Base-by-base conservation (phyloP, 2,797 vertebrate species). In the Ceyx erithaca region DNA sequence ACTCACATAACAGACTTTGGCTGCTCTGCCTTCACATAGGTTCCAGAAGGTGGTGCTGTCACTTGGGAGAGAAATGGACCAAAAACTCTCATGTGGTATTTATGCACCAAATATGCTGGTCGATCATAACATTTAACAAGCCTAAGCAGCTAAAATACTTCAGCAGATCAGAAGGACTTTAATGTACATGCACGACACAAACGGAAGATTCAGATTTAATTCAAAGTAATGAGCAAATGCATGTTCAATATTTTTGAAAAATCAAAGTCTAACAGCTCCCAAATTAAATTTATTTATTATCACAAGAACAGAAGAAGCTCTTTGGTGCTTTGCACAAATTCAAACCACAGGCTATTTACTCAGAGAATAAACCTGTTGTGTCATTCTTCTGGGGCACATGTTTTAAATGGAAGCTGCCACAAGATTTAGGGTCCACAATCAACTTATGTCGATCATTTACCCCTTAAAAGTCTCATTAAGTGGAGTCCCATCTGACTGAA, bases 321-420 rank as follows among this genome's bases (percentile, higher is more conserved):
- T 55, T 71, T 10, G 75, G 22, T 31, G 37, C 18, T 91, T 15
- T 83, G 76, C 68, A 78, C 25, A 6, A 84, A 89, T 76, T 89
- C 59, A 85, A 92, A 59, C 31, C n/a, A 37, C 3, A 1, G 35
- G 31, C 43, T 80, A 7, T 85, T 85, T 58, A 85, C 72, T 92
- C 85, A 61, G 68, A 59, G 35, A 89, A 82, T 63, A 89, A 95
- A 80, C 40, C 52, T 87, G 76, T 48, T 80, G 64, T 64, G 61
- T 51, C 78, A 78, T 67, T 77, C 89, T 73, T 91, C 82, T 92
- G 92, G 83, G 87, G 85, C 55, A 95, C 75, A 90, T 69, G 67
- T 79, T 91, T 66, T 22, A 63, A 72, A 89, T n/a, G 28, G 63
- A 80, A 94, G 63, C 28, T 81, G 33, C 41, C 57, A 79, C 0